Evolutionary conservation across 2,888 invertebrate species (phyloP).

Genomic region (Frankliniella intonsa): DNA sequence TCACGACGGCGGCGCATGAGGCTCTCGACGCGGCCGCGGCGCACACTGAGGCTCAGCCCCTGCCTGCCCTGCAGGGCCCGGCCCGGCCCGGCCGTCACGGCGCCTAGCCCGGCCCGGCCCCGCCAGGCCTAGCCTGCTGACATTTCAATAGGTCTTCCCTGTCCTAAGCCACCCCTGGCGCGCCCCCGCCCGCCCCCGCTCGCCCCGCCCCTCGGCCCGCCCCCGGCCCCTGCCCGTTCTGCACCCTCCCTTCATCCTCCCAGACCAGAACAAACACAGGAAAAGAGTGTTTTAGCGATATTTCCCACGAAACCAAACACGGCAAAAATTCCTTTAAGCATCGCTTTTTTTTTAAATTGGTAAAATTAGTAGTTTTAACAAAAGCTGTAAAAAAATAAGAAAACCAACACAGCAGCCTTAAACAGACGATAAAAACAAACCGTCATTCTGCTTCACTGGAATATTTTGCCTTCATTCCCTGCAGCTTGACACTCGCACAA

Average conservation of each 20-base stretch:
- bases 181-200: not conserved
- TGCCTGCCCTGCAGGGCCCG: no score
- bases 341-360: no score
- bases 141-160: conserved; percentile 19
- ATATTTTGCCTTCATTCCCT: not conserved
- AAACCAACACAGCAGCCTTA: not conserved
- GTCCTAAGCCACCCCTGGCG: not conserved
- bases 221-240: not conserved
- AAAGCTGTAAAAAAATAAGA: not conserved
- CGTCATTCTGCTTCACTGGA: no score
- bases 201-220: not conserved
- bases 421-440: not conserved
- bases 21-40: no score
- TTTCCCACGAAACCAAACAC: no score
- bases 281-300: no score
- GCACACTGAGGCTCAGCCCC: no score
- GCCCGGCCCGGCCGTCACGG: not conserved
- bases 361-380: not conserved
- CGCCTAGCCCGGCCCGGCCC: not conserved
- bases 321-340: no score
- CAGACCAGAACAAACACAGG: no score
- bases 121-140: not conserved
- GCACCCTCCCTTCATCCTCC: no score
- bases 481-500: not conserved
- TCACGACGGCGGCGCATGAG: no score